Evolutionary conservation across 2,888 invertebrate genomes (phyloP).

Genomic region (Chesias legatella): DNA sequence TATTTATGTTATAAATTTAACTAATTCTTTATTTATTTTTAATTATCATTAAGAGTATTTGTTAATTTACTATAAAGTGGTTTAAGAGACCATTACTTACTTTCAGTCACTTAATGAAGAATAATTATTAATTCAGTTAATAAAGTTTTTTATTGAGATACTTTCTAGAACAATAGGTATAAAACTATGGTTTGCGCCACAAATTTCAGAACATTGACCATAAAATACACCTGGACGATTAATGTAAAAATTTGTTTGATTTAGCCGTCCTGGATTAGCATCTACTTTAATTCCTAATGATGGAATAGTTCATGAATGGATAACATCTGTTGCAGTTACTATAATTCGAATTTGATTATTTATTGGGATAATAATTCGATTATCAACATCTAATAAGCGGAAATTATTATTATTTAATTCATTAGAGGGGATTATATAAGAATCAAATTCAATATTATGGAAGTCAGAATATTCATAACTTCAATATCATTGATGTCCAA

Average conservation of each 20-base stretch:
- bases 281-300: constrained; percentile 83
- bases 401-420: constrained; percentile 62
- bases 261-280: constrained; percentile 83
- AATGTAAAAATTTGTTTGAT: constrained; percentile 82
- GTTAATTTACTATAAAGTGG: constrained; percentile 82
- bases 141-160: constrained; percentile 74
- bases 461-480: constrained; percentile 84
- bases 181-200: constrained; percentile 89
- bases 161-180: constrained; percentile 87
- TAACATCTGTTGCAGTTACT: constrained; percentile 82
- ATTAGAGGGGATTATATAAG: constrained; percentile 76
- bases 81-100: constrained; percentile 87
- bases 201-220: constrained; percentile 91
- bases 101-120: constrained; percentile 84
- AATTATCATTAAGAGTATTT: constrained; percentile 83
- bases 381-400: constrained; percentile 83
- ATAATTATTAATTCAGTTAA: constrained; percentile 80
- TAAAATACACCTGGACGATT: constrained; percentile 84
- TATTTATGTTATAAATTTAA: constrained; percentile 76
- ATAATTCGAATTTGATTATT: constrained; percentile 83
- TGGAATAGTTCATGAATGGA: constrained; percentile 84
- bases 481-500: constrained; percentile 85
- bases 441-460: constrained; percentile 80
- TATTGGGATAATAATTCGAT: constrained; percentile 79
- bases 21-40: constrained; percentile 83